A percentile compares a stretch with the other conserved stretches of the same genome.
Evolutionary conservation across 2,113 vertebrate genomes (phyloP).

Genomic region (Meles meles): DNA sequence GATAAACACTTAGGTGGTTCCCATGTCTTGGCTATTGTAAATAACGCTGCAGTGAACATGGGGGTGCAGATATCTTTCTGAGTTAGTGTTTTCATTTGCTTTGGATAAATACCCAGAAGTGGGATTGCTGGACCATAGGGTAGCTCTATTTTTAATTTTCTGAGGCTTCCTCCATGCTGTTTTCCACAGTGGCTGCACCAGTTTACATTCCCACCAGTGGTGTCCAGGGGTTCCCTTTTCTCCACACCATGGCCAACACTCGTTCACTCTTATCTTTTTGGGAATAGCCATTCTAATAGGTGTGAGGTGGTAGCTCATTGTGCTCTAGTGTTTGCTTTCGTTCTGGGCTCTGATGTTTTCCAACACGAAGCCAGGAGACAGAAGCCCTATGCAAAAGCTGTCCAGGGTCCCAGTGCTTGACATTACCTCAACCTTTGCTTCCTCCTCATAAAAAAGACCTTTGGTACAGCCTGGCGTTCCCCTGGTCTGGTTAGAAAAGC

Average conservation of each 20-base stretch:
- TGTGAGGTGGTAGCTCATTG: not conserved
- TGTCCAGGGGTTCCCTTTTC: not conserved
- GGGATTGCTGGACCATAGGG: not conserved
- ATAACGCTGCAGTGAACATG: not conserved
- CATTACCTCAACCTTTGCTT: not conserved
- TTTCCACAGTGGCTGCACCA: not conserved
- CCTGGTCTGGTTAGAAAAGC: not conserved
- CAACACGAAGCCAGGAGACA: not conserved
- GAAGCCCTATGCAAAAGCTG: not conserved
- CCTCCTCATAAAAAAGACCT: not conserved
- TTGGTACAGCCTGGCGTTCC: not conserved
- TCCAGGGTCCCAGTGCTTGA: not conserved
- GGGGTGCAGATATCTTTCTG: not conserved
- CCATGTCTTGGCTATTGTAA: not conserved
- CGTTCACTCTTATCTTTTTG: not conserved
- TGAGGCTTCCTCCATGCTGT: not conserved
- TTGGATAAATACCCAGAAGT: not conserved
- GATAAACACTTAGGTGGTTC: not conserved
- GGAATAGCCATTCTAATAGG: not conserved
- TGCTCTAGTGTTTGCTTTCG: not conserved
- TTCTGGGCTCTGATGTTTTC: not conserved
- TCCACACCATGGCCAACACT: not conserved
- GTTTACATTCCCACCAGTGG: not conserved
- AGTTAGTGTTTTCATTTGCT: not conserved
- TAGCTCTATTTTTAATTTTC: not conserved